These are phyloP conservation scores for Acrocephalus kingi DNA, from an alignment of 2,113 vertebrate genomes.

Conservation along the genomic window DNA sequence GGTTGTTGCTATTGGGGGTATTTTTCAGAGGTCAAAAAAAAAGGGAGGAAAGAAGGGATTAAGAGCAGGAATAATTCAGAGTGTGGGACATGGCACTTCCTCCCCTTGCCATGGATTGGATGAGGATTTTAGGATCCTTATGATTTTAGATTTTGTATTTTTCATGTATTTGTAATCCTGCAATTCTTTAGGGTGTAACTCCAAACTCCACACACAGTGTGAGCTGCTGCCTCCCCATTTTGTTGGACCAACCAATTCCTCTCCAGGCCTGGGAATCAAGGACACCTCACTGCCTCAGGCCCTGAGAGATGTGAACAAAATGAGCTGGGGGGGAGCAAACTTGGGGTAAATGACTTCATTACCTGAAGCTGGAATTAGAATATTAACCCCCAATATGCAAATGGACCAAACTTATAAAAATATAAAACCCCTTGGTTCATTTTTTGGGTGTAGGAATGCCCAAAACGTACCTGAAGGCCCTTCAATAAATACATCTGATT, in stretches of 20 bases:
- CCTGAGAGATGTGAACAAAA: rapidly evolving
- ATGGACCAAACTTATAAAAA: neutral
- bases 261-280: neutral
- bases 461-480: neutral
- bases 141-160: neutral
- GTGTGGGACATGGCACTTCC: neutral
- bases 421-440: neutral
- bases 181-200: rapidly evolving
- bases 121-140: neutral
- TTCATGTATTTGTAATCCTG: neutral
- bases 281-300: neutral
- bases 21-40: neutral
- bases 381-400: neutral
- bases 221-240: neutral
- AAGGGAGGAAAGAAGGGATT: neutral
- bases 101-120: neutral
- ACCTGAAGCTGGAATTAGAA: neutral
- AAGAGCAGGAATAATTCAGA: neutral
- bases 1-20: neutral
- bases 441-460: neutral
- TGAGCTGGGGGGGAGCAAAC: neutral
- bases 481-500: neutral
- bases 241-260: neutral
- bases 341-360: neutral
- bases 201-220: rapidly evolving